Evolutionary conservation across 1,140 invertebrate species (phyloP).

Genomic region (Zaprionus taronus): DNA sequence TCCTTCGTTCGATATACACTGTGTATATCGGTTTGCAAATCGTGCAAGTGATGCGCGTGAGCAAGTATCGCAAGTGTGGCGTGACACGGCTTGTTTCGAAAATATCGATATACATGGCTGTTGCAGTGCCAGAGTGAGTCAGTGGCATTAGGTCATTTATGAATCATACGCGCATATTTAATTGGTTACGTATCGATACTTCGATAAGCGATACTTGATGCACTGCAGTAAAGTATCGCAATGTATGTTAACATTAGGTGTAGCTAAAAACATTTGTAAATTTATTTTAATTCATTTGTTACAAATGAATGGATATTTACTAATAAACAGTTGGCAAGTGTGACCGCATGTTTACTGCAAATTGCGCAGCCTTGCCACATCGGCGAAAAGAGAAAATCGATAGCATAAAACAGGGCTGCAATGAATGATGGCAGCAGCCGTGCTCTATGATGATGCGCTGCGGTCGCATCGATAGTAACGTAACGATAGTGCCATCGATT

Average conservation of each 20-base stretch:
- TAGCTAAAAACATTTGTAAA: not conserved
- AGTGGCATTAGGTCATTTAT: not conserved
- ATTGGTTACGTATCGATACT: not conserved
- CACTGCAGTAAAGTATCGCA: not conserved
- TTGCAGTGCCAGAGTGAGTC: not conserved
- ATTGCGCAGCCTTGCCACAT: constrained; percentile 4
- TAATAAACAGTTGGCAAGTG: not conserved
- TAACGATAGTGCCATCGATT: constrained; percentile 39
- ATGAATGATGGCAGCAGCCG: not conserved
- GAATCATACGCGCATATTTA: not conserved
- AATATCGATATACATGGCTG: not conserved
- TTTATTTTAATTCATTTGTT: not conserved
- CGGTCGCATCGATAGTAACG: constrained; percentile 26
- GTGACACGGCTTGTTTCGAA: not conserved
- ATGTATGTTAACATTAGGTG: not conserved
- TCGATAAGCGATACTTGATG: not conserved
- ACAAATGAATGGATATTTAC: not conserved
- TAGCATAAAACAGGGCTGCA: constrained; percentile 21
- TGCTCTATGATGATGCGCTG: not conserved
- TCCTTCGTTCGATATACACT: constrained; percentile 8
- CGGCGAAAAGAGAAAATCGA: not conserved
- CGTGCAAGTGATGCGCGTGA: not conserved
- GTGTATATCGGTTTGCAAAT: constrained; percentile 20
- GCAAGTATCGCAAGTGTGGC: not conserved
- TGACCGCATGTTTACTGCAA: not conserved